Base-by-base conservation (phyloP, 1,140 invertebrate species). In the Ips nitidus region DNA sequence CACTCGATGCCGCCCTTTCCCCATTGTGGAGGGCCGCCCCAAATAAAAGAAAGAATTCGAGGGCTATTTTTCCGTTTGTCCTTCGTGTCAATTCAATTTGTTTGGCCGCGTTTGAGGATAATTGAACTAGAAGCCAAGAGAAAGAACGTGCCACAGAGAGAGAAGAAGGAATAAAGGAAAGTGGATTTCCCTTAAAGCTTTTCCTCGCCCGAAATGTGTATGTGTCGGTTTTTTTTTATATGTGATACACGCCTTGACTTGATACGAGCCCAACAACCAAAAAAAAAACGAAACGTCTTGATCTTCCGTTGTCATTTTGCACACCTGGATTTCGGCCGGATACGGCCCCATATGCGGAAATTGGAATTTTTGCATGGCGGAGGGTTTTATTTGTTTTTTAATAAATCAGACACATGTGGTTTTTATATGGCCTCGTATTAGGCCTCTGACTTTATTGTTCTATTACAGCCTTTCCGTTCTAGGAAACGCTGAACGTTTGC, bases 1-100 rank as follows among this genome's bases (percentile, higher is more conserved):
- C 72, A 74, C 72, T 73, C 66, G 71, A 72, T 61, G 69, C 63
- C 37, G 5, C 22, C 22, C n/a, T n/a, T 62, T 67, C 60, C 69
- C 63, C 45, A 71, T 71, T 71, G 71, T 59, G 8, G 52, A 5
- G 52, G 37, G 43, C 41, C 45, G 22, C 52, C 37, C 52, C 22
- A 22, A 22, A 22, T 22, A 22, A 55, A 47, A 61, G 8, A 60
- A 67, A 67, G 50, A 50, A 50, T 50, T 22, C 45, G 45, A 50
- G 45, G 22, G 45, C 45, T 22, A 50, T 50, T 50, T 50, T 50
- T 50, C 45, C 45, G 45, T 50, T 50, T 50, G 45, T 50, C 45
- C 45, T 22, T 50, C 45, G 45, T 50, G 45, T 3, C 45, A 50
- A 50, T 50, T 22, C 45, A 50, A 50, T 50, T 50, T 50, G 1